Percentiles rank a stretch among this genome's conserved stretches.
These are phyloP conservation scores for Cheilosia urbana DNA, from an alignment of 2,888 invertebrate genomes.

Conservation along the genomic window DNA sequence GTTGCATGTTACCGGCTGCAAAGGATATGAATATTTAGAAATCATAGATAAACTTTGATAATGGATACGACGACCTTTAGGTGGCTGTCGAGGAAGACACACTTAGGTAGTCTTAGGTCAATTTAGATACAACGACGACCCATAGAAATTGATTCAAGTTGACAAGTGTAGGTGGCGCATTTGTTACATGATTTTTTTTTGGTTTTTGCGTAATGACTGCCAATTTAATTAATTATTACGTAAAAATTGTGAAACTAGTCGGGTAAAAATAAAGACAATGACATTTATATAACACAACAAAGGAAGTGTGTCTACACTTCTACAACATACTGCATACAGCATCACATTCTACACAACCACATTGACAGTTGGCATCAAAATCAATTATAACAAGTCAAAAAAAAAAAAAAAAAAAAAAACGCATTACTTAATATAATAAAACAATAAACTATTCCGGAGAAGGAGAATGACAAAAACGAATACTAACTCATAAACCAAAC, in stretches of 20 bases:
- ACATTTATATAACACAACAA: conserved; percentile 38
- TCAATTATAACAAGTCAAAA: conserved; percentile 53
- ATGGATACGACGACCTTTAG: conserved; percentile 40
- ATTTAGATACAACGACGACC: too few species aligned
- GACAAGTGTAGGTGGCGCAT: neutral
- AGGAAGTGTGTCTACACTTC: conserved; percentile 8
- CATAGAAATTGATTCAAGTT: neutral
- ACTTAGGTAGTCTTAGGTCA: too few species aligned
- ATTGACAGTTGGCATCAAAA: conserved; percentile 35
- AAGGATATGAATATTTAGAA: conserved; percentile 37
- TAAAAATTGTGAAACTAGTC: neutral
- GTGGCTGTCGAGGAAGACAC: neutral
- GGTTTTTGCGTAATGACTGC: neutral
- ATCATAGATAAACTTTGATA: neutral
- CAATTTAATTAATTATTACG: conserved; percentile 4
- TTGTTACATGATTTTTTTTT: neutral
- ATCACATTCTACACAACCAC: conserved; percentile 32
- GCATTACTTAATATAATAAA: conserved; percentile 48
- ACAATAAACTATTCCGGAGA: conserved; percentile 63
- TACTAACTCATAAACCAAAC: conserved; percentile 40
- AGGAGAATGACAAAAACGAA: conserved; percentile 44
- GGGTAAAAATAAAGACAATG: conserved; percentile 12
- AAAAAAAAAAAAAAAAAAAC: conserved; percentile 34
- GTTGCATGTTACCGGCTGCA: conserved; percentile 56
- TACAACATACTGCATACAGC: too few species aligned